Conservation (phyloP, 2,888 invertebrate species). For the Dicyrtomina minuta region DNA sequence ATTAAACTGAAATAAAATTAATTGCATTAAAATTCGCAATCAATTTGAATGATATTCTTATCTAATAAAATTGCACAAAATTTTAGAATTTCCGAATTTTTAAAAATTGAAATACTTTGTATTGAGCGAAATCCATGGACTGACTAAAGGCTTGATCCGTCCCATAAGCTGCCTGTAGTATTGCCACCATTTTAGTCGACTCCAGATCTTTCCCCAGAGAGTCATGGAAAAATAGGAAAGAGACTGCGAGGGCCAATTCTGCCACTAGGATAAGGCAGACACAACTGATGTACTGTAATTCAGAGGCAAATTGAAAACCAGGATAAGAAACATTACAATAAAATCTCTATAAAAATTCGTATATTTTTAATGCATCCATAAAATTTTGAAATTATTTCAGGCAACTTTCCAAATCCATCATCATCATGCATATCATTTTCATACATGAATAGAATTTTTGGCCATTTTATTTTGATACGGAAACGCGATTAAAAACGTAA, state of each 20-base stretch:
- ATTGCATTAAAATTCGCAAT: not conserved
- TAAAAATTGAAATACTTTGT: constrained; percentile 40
- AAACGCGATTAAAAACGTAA: no score
- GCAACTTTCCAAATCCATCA: not conserved
- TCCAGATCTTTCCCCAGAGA: constrained; percentile 49
- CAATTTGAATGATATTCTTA: no score
- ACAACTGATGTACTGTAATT: constrained; percentile 50
- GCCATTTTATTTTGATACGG: no score
- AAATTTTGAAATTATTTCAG: not conserved
- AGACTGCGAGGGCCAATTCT: constrained; percentile 50
- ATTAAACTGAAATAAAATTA: constrained; percentile 47
- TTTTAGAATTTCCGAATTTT: no score
- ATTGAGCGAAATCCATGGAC: constrained; percentile 51
- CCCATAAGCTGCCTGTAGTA: constrained; percentile 48
- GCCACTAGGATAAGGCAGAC: constrained; percentile 48
- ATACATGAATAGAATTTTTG: not conserved
- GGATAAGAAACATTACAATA: no score
- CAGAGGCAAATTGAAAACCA: no score
- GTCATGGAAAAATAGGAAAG: constrained; percentile 50
- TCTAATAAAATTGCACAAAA: no score
- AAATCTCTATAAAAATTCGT: not conserved
- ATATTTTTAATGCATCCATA: no score
- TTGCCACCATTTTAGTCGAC: constrained; percentile 44
- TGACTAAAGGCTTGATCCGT: constrained; percentile 50
- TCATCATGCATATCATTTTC: no score